Conservation (phyloP, 2,797 vertebrate species). For the Pempheris klunzingeri region DNA sequence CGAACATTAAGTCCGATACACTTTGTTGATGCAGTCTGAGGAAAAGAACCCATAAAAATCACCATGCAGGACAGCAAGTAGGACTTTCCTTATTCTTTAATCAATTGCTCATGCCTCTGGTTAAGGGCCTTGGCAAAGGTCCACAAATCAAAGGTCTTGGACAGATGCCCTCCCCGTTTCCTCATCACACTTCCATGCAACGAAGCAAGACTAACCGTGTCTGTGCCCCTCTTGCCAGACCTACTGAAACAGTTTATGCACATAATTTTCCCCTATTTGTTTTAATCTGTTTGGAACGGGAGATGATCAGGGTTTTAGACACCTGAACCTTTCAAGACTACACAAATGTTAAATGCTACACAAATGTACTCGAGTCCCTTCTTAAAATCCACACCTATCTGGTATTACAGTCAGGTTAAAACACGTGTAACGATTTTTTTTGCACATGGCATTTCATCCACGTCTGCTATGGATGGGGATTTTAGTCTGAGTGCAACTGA, state of each 20-base stretch:
- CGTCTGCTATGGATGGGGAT: slow-evolving; percentile 62
- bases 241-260: slow-evolving; percentile 40
- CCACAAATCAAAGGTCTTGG: slow-evolving; percentile 63
- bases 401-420: slow-evolving; percentile 39
- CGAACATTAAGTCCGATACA: slow-evolving; percentile 41
- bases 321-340: slow-evolving; percentile 37
- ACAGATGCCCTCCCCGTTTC: slow-evolving; percentile 60
- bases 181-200: slow-evolving; percentile 59
- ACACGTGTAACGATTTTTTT: slow-evolving; percentile 44
- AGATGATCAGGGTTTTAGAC: slow-evolving; percentile 41
- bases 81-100: slow-evolving; percentile 46
- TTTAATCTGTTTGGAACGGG: slow-evolving; percentile 35
- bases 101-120: slow-evolving; percentile 47
- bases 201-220: slow-evolving; percentile 37
- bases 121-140: slow-evolving; percentile 49
- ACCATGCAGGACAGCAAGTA: slow-evolving; percentile 45
- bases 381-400: slow-evolving; percentile 33
- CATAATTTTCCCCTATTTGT: slow-evolving; percentile 37
- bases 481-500: slow-evolving; percentile 74
- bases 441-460: slow-evolving; percentile 58
- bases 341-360: slow-evolving; percentile 29
- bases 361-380: slow-evolving; percentile 4
- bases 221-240: slow-evolving; percentile 36
- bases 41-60: slow-evolving; percentile 60
- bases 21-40: slow-evolving; percentile 63